These are phyloP conservation scores for Recurvirostra avosetta DNA, from an alignment of 2,113 vertebrate genomes.

Conservation along the genomic window DNA sequence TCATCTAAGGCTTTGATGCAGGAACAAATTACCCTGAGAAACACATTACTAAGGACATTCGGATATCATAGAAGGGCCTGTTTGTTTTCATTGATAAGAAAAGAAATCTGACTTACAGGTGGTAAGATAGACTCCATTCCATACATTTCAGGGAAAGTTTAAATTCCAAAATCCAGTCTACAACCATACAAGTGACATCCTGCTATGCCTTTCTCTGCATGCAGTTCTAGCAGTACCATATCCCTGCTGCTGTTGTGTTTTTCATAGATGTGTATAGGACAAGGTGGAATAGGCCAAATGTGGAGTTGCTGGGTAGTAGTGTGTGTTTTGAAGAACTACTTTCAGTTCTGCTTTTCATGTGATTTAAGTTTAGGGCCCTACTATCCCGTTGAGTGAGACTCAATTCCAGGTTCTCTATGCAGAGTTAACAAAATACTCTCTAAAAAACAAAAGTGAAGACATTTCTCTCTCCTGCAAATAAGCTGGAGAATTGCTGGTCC, in stretches of 20 bases:
- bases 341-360: background rate
- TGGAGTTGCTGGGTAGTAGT: background rate
- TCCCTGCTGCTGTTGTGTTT: background rate
- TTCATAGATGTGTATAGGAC: background rate
- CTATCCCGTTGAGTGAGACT: background rate
- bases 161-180: background rate
- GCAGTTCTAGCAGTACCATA: background rate
- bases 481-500: background rate
- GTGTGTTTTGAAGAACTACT: background rate
- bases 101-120: background rate
- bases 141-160: background rate
- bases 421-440: background rate
- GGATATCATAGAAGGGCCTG: background rate
- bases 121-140: background rate
- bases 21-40: background rate
- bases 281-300: background rate
- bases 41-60: background rate
- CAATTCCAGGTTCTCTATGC: background rate
- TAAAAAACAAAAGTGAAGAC: background rate
- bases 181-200: background rate
- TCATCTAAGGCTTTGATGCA: background rate
- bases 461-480: background rate
- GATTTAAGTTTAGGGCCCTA: background rate
- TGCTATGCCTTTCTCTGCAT: background rate
- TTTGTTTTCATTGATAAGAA: background rate